Conservation (phyloP, 2,113 vertebrate genomes). For the Silurus glanis region DNA sequence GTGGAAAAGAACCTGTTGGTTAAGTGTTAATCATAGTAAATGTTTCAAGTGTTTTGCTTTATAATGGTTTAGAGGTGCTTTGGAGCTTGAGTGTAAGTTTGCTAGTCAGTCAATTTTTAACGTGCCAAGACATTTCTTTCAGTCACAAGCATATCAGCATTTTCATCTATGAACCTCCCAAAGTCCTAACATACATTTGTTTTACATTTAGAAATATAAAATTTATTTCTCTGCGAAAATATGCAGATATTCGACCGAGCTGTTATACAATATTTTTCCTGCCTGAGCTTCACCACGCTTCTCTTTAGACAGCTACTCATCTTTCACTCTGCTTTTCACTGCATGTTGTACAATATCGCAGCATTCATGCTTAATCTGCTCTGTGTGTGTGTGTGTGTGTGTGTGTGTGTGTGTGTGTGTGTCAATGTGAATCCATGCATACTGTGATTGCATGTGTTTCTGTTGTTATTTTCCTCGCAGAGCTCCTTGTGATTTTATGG, state of each 20-base stretch:
- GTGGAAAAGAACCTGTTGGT: not conserved
- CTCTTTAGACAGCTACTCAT: constrained; percentile 33
- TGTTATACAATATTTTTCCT: not conserved
- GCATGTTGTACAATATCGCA: constrained; percentile 39
- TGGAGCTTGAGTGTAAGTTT: not conserved
- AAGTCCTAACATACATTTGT: not conserved
- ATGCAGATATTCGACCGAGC: not conserved
- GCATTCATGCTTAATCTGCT: constrained; percentile 18
- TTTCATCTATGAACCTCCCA: not conserved
- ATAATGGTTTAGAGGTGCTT: not conserved
- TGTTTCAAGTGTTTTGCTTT: not conserved
- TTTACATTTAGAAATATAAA: not conserved
- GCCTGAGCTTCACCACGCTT: constrained; percentile 9
- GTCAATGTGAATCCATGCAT: constrained; percentile 23
- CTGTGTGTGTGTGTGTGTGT: constrained; percentile 46
- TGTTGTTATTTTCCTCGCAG: constrained; percentile 52
- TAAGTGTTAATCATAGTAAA: not conserved
- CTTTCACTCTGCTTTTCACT: constrained; percentile 49
- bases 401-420: not conserved
- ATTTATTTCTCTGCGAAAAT: not conserved
- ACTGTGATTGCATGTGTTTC: constrained; percentile 53
- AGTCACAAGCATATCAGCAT: not conserved
- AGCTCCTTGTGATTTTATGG: constrained; percentile 67
- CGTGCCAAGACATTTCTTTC: not conserved
- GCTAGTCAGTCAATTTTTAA: not conserved